A percentile compares a stretch with the other conserved stretches of the same genome.
These are phyloP conservation scores for Hedychridium roseum DNA, from an alignment of 2,888 invertebrate species.

Conservation along the genomic window DNA sequence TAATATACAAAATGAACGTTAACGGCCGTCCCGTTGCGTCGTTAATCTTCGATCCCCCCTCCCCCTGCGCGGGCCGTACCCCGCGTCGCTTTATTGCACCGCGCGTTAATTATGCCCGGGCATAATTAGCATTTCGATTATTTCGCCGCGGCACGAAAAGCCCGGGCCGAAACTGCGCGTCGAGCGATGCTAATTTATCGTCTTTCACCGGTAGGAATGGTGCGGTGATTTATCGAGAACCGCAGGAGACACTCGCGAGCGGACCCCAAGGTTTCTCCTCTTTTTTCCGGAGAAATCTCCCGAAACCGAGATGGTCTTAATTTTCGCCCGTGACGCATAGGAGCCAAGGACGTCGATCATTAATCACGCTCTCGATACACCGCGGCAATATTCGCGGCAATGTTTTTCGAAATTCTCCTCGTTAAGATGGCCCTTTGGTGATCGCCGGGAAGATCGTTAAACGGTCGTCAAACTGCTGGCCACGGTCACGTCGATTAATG, in stretches of 20 bases:
- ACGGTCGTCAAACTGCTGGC: conserved; percentile 25
- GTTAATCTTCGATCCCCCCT: conserved; percentile 47
- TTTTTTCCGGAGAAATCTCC: no score
- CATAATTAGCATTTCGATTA: conserved; percentile 60
- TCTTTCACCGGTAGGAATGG: no score
- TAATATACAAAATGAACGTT: conserved; percentile 51
- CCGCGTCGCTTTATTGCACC: conserved; percentile 42
- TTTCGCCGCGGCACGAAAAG: conserved; percentile 41
- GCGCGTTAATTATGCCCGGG: conserved; percentile 59
- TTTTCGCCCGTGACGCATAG: no score
- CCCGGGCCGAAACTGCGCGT: no score
- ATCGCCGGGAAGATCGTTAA: background rate
- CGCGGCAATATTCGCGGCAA: no score
- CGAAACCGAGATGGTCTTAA: no score
- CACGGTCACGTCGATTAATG: conserved; percentile 26
- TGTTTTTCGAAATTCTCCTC: background rate
- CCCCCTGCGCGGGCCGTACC: conserved; percentile 32
- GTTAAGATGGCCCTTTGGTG: background rate
- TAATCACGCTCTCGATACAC: no score
- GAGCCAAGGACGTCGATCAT: no score
- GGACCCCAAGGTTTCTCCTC: no score
- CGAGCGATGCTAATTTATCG: no score
- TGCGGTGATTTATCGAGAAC: no score
- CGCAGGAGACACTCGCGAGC: no score
- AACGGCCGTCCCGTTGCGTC: conserved; percentile 39